Conservation (phyloP, 2,113 vertebrate species). For the Zootoca vivipara region DNA sequence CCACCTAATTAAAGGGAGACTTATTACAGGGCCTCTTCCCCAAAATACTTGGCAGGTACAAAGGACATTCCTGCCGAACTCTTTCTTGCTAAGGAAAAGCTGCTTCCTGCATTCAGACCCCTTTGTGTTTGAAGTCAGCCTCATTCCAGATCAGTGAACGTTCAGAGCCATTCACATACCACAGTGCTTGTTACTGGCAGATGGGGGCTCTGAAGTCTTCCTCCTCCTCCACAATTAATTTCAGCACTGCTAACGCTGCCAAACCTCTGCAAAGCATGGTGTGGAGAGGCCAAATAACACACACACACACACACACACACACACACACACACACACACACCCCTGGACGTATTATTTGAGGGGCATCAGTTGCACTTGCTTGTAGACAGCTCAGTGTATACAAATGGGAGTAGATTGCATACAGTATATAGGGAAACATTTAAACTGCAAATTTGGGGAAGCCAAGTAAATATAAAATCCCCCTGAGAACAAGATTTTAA, state of each 20-base stretch:
- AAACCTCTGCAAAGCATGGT: background rate
- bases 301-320: background rate
- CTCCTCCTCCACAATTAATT: background rate
- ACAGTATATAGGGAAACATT: background rate
- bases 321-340: background rate
- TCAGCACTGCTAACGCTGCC: background rate
- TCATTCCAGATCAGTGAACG: constrained; percentile 22
- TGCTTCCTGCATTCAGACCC: background rate
- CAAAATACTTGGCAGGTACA: background rate
- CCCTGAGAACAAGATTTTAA: background rate
- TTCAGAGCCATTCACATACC: background rate
- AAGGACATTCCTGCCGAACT: constrained; percentile 35
- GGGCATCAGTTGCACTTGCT: background rate
- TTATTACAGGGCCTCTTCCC: constrained; percentile 47
- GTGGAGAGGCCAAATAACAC: background rate
- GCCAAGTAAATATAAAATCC: background rate
- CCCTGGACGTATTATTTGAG: background rate
- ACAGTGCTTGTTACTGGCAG: background rate
- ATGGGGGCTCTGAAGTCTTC: background rate
- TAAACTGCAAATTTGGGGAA: background rate
- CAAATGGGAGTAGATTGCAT: background rate
- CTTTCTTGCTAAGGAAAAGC: constrained; percentile 35
- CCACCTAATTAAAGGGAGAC: constrained; percentile 48
- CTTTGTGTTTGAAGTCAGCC: constrained; percentile 19
- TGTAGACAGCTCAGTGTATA: background rate